Conservation (phyloP, 2,888 invertebrate species). For the Chrysomela aeneicollis region DNA sequence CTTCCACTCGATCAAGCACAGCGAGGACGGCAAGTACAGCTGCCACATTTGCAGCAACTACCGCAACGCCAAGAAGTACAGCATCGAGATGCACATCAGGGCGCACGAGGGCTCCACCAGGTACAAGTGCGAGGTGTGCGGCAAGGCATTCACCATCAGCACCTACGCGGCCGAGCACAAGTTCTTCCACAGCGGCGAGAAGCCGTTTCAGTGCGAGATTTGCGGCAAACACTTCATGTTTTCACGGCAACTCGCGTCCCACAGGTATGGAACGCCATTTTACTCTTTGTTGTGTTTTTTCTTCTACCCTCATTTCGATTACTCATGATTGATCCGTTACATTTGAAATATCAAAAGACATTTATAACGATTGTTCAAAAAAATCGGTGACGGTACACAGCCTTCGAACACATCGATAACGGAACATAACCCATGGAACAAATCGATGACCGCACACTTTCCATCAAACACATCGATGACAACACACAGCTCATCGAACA, state of each 20-base stretch:
- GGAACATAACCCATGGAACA: too few relatives aligned
- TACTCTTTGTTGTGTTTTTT: too few relatives aligned
- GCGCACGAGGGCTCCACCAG: constrained; percentile 58
- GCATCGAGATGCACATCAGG: constrained; percentile 56
- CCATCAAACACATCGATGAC: too few relatives aligned
- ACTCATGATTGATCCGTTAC: too few relatives aligned
- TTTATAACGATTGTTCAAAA: too few relatives aligned
- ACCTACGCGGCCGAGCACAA: constrained; percentile 50
- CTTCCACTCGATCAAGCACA: constrained; percentile 49
- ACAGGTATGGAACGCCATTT: too few relatives aligned
- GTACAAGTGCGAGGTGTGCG: constrained; percentile 55
- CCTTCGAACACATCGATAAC: too few relatives aligned
- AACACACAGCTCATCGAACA: too few relatives aligned
- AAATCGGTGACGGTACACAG: too few relatives aligned
- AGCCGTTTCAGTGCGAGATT: constrained; percentile 64
- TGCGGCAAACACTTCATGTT: constrained; percentile 64
- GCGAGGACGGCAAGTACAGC: constrained; percentile 45
- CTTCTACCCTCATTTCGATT: too few relatives aligned
- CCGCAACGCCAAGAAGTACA: constrained; percentile 48
- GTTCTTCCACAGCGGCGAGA: constrained; percentile 52
- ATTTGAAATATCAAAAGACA: too few relatives aligned
- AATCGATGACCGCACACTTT: too few relatives aligned
- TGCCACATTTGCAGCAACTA: constrained; percentile 53
- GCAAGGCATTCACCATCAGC: constrained; percentile 50
- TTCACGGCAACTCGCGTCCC: constrained; percentile 63